Evolutionary conservation across 2,888 invertebrate species (phyloP), one percentile per base, ranked within the genome.

Genomic region (Scaptomyza parva): DNA sequence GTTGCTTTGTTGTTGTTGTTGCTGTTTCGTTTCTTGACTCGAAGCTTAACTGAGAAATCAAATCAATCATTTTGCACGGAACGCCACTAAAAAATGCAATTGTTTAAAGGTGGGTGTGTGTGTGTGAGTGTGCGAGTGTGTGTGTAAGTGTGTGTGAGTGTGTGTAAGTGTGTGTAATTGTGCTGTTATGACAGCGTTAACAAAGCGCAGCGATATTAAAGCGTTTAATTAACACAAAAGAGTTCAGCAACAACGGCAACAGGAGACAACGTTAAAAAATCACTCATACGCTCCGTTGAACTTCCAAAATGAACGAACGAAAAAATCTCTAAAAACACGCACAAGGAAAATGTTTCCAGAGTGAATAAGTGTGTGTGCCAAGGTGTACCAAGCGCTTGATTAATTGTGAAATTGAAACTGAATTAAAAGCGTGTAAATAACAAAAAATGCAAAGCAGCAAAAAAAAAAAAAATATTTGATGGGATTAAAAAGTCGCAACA

Each of bases 181-280:
- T 52, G 43, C 60, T 76, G 78, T 81, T 81, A 86, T 81, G 80
- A 81, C 80, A 82, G 80, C 83, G 66, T 66, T 53, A 86, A 83
- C 81, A 83, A 83, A 80, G 84, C 86, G 66, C 74, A 74, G 62
- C 83, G 58, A 62, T 64, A 70, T 86, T 83, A 74, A 82, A 86
- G 84, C 86, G 84, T 86, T 82, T 82, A 82, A 82, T 82, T 82
- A 82, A 84, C 86, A 82, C 86, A 83, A 77, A 76, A 86, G 78
- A 83, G 84, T 80, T 86, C 84, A 86, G 70, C 86, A 86, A 68
- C 86, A 68, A 71, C 12, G 3, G 68, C 79, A 76, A 53, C 70
- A 63, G 54, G 61, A 70, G 67, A 68, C 70, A 63, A 57, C 18
- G 47, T 28, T 45, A 77, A 83, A 77, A 83, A 84, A 82, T 86